Conservation (phyloP, 2,113 vertebrate species). For the Tragelaphus scriptus region DNA sequence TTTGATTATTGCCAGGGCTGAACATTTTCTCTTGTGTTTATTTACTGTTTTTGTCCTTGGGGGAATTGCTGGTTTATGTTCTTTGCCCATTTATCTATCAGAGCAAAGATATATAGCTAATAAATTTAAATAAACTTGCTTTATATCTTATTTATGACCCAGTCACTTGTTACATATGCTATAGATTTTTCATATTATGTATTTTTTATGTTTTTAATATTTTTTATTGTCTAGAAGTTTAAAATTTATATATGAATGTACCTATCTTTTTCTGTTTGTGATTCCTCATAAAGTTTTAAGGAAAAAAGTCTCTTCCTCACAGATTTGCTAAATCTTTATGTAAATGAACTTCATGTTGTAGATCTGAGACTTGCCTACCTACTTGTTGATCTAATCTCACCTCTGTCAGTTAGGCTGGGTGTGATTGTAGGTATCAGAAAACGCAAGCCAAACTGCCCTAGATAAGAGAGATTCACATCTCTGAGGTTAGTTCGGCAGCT, state of each 20-base stretch:
- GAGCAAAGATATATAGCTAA: slow-evolving; percentile 25
- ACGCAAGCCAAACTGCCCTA: neutral
- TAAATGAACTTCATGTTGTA: neutral
- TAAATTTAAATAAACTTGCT: slow-evolving; percentile 35
- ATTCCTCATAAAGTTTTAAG: neutral
- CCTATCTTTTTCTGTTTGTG: neutral
- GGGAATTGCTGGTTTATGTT: neutral
- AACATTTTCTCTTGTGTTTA: slow-evolving; percentile 19
- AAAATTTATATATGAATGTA: neutral
- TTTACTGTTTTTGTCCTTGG: slow-evolving; percentile 23
- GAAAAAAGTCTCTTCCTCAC: neutral
- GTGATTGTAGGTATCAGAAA: neutral
- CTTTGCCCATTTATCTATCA: neutral
- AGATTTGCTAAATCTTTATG: neutral
- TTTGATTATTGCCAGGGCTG: neutral
- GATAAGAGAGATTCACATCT: neutral
- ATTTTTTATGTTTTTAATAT: neutral
- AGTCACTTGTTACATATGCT: neutral
- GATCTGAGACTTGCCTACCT: neutral
- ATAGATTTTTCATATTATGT: neutral
- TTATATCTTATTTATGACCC: slow-evolving; percentile 8
- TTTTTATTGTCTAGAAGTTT: slow-evolving; percentile 20
- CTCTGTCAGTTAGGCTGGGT: neutral
- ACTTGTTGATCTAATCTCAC: neutral
- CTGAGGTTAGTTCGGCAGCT: neutral